These are phyloP conservation scores for Leptoclinus maculatus DNA, from an alignment of 2,797 vertebrate species.

Conservation along the genomic window DNA sequence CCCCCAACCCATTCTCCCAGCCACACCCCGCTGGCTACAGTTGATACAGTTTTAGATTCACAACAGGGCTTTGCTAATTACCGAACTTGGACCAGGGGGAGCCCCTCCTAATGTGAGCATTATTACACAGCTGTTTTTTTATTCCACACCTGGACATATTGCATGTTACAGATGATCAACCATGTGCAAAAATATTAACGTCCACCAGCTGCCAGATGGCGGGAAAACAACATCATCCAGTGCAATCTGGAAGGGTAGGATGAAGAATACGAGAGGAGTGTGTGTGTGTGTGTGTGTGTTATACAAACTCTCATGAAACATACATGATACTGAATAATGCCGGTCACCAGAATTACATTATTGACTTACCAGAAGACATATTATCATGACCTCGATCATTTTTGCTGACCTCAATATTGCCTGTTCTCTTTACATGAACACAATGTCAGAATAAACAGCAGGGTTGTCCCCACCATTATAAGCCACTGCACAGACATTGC, in stretches of 20 bases:
- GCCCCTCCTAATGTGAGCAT: conserved; percentile 45
- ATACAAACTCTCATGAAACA: conserved; percentile 9
- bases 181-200: conserved; percentile 74
- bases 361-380: not conserved
- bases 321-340: not conserved
- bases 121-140: conserved; percentile 60
- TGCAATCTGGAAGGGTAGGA: conserved; percentile 45
- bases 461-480: not conserved
- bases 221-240: conserved; percentile 58
- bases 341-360: not conserved
- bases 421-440: not conserved
- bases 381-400: not conserved
- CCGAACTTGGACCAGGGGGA: conserved; percentile 27
- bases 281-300: not conserved
- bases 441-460: not conserved
- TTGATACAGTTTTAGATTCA: conserved; percentile 31
- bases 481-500: not conserved
- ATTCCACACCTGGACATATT: conserved; percentile 70
- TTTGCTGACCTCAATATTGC: not conserved
- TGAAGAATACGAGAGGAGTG: not conserved
- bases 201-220: conserved; percentile 71
- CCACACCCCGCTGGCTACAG: conserved; percentile 49
- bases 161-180: conserved; percentile 74
- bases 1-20: conserved; percentile 10
- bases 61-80: conserved; percentile 32